Conservation (phyloP, 2,797 vertebrate species). For the Sebastes taczanowskii region DNA sequence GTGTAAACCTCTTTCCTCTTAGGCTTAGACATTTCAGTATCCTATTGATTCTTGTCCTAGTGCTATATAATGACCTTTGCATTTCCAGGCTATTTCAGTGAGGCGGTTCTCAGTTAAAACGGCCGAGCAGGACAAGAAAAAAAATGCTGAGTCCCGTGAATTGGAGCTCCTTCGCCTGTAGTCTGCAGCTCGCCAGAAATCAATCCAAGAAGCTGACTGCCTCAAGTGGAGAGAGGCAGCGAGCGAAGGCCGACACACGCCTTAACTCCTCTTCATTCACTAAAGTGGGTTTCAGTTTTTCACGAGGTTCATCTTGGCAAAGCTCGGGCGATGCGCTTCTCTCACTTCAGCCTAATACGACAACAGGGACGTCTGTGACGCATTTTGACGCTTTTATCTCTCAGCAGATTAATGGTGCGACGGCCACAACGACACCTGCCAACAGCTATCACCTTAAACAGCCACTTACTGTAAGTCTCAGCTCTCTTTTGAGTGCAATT, state of each 20-base stretch:
- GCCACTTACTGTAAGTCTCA: conserved; percentile 37
- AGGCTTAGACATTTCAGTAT: conserved; percentile 2
- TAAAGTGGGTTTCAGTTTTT: conserved; percentile 32
- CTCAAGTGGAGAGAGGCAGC: conserved; percentile 19
- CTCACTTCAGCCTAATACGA: conserved; percentile 11
- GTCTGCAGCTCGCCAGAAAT: conserved; percentile 52
- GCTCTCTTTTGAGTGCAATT: conserved; percentile 33
- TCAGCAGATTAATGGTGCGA: conserved; percentile 22
- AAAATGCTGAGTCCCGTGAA: conserved; percentile 56
- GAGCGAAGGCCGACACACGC: conserved; percentile 6
- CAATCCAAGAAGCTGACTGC: conserved; percentile 50
- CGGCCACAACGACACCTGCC: conserved; percentile 7
- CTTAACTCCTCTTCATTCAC: conserved; percentile 23
- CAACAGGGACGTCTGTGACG: conserved; percentile 10
- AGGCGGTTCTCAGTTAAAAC: conserved; percentile 49
- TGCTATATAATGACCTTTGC: conserved; percentile 46
- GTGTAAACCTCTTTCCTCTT: not conserved
- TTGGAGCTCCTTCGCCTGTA: conserved; percentile 37
- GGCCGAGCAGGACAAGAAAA: not conserved
- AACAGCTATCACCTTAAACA: conserved; percentile 56
- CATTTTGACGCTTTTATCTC: conserved; percentile 23
- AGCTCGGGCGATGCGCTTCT: not conserved
- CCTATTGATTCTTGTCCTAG: conserved; percentile 37
- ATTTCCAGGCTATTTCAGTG: conserved; percentile 43
- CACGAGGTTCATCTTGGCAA: not conserved